phyloP scores from a whole-genome alignment of 2,113 vertebrate genomes.

The Pluvianellus socialis region DNA sequence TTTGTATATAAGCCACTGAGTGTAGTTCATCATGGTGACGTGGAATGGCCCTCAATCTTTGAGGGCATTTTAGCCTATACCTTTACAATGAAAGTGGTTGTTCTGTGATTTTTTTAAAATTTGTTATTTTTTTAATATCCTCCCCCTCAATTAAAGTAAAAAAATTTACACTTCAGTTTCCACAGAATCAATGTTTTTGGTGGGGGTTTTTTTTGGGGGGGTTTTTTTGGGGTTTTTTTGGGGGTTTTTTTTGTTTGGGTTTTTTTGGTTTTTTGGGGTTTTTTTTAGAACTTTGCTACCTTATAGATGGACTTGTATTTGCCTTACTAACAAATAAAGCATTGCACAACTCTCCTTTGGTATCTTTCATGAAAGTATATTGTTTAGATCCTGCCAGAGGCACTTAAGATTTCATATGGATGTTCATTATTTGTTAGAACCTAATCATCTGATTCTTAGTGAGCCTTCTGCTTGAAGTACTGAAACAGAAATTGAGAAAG shows the following conservation, averaged over 20 bases:
- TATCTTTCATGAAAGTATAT: not conserved
- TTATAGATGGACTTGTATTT: not conserved
- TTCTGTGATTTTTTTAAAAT: not conserved
- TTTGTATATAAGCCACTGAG: not conserved
- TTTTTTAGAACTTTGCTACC: too few species aligned
- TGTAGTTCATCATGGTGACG: not conserved
- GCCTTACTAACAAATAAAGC: not conserved
- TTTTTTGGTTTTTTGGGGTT: too few species aligned
- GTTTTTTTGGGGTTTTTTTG: too few species aligned
- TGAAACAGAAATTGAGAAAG: not conserved
- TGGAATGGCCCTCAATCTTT: not conserved
- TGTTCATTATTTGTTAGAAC: not conserved
- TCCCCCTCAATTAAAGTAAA: not conserved
- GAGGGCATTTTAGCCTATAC: not conserved
- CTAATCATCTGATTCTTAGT: not conserved
- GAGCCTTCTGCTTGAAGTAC: not conserved
- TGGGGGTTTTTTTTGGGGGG: too few species aligned
- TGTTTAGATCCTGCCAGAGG: not conserved
- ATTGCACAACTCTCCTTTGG: not conserved
- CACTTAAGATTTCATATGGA: not conserved
- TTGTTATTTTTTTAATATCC: not conserved
- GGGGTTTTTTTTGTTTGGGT: too few species aligned
- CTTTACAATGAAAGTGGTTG: not conserved
- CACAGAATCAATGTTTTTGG: too few species aligned
- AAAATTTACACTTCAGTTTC: not conserved